Evolutionary conservation across 1,140 invertebrate species (phyloP).

Genomic region (Sipha flava): DNA sequence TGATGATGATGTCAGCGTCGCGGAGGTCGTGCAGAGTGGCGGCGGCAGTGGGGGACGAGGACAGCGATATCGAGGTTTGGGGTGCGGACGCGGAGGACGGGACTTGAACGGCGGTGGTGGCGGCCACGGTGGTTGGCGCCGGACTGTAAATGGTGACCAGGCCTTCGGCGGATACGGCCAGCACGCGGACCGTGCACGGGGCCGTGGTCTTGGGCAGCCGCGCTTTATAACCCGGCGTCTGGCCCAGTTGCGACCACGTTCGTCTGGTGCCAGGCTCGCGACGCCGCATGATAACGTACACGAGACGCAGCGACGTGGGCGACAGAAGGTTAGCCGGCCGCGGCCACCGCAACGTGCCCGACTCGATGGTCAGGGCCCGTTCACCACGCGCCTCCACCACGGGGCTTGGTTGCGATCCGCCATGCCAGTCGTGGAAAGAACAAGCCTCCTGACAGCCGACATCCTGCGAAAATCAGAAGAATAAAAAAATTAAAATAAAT

Average conservation of each 20-base stretch:
- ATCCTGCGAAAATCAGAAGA: slow-evolving; percentile 50
- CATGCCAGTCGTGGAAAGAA: slow-evolving; percentile 55
- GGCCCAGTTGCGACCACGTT: slow-evolving; percentile 58
- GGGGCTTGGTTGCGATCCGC: slow-evolving; percentile 51
- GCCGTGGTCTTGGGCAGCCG: slow-evolving; percentile 51
- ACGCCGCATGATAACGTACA: slow-evolving; percentile 60
- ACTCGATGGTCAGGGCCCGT: slow-evolving; percentile 52
- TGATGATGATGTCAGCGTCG: slow-evolving; percentile 28
- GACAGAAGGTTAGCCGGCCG: slow-evolving; percentile 47
- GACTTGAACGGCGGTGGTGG: slow-evolving; percentile 36
- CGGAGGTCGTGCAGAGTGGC: not conserved
- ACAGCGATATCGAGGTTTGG: not conserved
- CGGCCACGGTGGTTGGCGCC: slow-evolving; percentile 44
- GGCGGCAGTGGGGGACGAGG: not conserved
- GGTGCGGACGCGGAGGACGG: not conserved
- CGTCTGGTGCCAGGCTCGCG: slow-evolving; percentile 47
- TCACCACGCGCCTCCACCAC: slow-evolving; percentile 59
- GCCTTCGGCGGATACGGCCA: slow-evolving; percentile 56
- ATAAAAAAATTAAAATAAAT: not conserved
- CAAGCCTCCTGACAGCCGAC: slow-evolving; percentile 60
- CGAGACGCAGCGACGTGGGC: slow-evolving; percentile 46
- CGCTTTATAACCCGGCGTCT: slow-evolving; percentile 52
- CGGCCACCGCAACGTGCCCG: slow-evolving; percentile 53
- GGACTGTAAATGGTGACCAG: slow-evolving; percentile 59
- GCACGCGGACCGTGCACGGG: slow-evolving; percentile 53